Evolutionary conservation across 2,797 vertebrate genomes (phyloP).

Genomic region (Coregonus suidteri): DNA sequence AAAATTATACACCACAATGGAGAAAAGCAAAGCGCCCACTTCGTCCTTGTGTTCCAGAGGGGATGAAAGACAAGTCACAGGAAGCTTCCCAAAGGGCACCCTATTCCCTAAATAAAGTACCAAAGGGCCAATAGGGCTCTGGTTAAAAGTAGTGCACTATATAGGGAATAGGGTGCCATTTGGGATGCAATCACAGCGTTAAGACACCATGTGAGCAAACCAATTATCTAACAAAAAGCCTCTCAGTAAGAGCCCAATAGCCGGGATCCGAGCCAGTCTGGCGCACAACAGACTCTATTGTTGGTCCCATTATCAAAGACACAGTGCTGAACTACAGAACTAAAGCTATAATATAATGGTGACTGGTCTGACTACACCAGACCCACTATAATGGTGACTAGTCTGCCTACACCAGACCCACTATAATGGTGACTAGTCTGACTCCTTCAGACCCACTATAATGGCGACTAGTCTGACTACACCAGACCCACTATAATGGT

Average conservation of each 20-base stretch:
- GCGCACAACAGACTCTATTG: conserved; percentile 88
- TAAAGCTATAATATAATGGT: background rate
- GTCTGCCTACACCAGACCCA: too few species aligned
- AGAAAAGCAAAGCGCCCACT: conserved; percentile 61
- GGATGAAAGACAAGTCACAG: conserved; percentile 85
- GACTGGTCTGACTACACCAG: background rate
- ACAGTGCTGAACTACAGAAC: conserved; percentile 77
- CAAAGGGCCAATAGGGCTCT: too few species aligned
- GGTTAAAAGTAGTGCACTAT: background rate
- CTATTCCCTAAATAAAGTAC: background rate
- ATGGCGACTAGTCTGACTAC: too few species aligned
- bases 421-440: too few species aligned
- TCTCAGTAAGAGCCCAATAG: conserved; percentile 79
- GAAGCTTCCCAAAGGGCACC: conserved; percentile 12
- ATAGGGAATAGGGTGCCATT: background rate
- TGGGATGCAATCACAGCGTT: background rate
- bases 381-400: background rate
- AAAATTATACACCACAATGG: conserved; percentile 65
- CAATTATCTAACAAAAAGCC: conserved; percentile 85
- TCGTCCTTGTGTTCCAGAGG: conserved; percentile 80
- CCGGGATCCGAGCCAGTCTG: conserved; percentile 52
- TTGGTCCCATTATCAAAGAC: conserved; percentile 85
- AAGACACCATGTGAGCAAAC: conserved; percentile 66
- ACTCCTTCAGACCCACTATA: too few species aligned
- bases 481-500: too few species aligned